Evolutionary conservation across 2,113 vertebrate genomes (phyloP).

Genomic region (Clarias batrachus): DNA sequence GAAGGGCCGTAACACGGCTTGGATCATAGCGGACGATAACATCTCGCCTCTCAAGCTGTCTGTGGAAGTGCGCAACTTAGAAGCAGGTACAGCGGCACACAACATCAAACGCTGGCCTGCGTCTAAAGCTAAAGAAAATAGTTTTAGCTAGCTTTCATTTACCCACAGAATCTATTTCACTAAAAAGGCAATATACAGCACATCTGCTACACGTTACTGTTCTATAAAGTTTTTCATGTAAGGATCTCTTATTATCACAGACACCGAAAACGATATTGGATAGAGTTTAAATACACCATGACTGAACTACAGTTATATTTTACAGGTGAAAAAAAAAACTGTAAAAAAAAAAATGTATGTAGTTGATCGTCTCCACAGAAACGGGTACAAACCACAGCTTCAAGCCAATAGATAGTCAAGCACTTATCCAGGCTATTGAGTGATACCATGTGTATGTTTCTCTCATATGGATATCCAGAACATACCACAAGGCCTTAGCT

Average conservation of each 20-base stretch:
- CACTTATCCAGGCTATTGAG: not conserved
- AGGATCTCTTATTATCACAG: not conserved
- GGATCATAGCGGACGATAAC: slow-evolving; percentile 86
- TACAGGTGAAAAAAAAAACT: not conserved
- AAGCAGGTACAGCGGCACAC: slow-evolving; percentile 78
- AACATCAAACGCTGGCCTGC: not conserved
- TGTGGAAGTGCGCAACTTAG: slow-evolving; percentile 90
- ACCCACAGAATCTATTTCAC: not conserved
- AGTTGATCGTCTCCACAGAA: too few relatives aligned
- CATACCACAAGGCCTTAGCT: not conserved
- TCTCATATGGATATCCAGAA: not conserved
- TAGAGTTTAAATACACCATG: not conserved
- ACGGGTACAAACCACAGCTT: not conserved
- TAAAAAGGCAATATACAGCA: not conserved
- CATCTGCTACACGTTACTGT: not conserved
- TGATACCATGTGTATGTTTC: not conserved
- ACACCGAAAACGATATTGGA: not conserved
- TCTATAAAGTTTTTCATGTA: not conserved
- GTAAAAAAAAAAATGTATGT: not conserved
- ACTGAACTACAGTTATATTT: not conserved
- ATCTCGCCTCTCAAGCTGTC: slow-evolving; percentile 95
- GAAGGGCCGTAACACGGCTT: slow-evolving; percentile 77
- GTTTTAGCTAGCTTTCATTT: not conserved
- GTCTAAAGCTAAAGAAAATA: not conserved
- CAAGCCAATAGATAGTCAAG: not conserved